Percentiles rank a stretch among this genome's conserved stretches.
phyloP scores from a whole-genome alignment of 2,797 vertebrate genomes.

The Myotis planiceps region DNA sequence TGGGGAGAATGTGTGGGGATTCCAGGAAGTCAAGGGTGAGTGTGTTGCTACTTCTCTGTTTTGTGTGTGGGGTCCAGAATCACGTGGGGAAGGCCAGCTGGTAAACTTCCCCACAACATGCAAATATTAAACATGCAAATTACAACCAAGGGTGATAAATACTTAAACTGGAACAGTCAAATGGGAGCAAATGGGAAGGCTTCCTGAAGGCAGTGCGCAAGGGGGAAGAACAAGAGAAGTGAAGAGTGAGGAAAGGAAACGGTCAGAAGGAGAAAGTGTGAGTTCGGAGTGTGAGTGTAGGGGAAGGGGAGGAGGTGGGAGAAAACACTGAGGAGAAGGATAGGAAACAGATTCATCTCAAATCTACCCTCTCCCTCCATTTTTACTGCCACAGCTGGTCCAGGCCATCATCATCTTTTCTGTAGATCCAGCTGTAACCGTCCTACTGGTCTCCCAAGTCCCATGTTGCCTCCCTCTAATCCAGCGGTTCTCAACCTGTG shows the following conservation, averaged over 20 bases:
- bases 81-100: neutral
- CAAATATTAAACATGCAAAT: neutral
- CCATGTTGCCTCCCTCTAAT: neutral
- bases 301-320: neutral
- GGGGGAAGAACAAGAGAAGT: neutral
- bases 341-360: neutral
- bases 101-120: neutral
- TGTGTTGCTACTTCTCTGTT: neutral
- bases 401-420: neutral
- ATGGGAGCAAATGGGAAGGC: neutral
- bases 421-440: neutral
- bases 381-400: neutral
- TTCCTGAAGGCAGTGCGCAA: neutral
- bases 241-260: neutral
- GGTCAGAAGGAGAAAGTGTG: neutral
- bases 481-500: too few species aligned
- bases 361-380: neutral
- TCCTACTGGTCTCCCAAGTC: neutral
- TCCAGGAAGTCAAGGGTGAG: neutral
- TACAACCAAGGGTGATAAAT: neutral
- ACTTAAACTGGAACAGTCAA: neutral
- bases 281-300: neutral
- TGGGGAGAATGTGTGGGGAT: neutral
- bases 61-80: neutral
- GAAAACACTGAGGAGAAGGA: neutral